These are phyloP conservation scores for Lucifuga dentata DNA, from an alignment of 2,113 vertebrate genomes.

Conservation along the genomic window DNA sequence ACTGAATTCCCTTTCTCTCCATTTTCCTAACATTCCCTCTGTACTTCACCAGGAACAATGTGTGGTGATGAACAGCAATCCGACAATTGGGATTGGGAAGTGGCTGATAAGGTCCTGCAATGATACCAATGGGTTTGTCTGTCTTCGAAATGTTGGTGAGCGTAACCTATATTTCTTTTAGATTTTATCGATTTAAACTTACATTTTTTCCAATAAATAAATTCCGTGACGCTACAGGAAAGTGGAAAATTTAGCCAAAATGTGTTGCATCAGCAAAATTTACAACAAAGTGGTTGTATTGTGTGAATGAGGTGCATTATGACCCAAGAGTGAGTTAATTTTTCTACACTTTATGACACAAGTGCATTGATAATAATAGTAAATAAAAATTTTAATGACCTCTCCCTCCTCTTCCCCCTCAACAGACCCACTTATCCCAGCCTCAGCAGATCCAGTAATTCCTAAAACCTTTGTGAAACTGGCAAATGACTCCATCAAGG, in stretches of 20 bases:
- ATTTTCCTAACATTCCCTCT: neutral
- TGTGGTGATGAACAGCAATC: constrained; percentile 80
- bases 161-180: no score
- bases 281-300: no score
- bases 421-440: constrained; percentile 78
- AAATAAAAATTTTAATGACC: neutral
- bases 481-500: constrained; percentile 86
- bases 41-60: constrained; percentile 83
- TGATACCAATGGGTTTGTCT: constrained; percentile 85
- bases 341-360: no score
- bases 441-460: constrained; percentile 58
- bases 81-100: constrained; percentile 76
- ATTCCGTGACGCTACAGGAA: no score
- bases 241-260: no score
- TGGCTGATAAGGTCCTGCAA: constrained; percentile 87
- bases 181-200: neutral
- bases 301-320: no score
- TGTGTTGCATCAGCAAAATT: no score
- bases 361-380: neutral
- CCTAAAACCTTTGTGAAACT: constrained; percentile 70
- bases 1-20: constrained; percentile 5
- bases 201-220: no score
- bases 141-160: constrained; percentile 84
- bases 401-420: neutral
- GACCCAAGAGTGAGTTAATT: no score